Percentiles rank a stretch among this genome's conserved stretches.
These are phyloP conservation scores for Pipistrellus nathusii DNA, from an alignment of 2,797 vertebrate species.

Conservation along the genomic window DNA sequence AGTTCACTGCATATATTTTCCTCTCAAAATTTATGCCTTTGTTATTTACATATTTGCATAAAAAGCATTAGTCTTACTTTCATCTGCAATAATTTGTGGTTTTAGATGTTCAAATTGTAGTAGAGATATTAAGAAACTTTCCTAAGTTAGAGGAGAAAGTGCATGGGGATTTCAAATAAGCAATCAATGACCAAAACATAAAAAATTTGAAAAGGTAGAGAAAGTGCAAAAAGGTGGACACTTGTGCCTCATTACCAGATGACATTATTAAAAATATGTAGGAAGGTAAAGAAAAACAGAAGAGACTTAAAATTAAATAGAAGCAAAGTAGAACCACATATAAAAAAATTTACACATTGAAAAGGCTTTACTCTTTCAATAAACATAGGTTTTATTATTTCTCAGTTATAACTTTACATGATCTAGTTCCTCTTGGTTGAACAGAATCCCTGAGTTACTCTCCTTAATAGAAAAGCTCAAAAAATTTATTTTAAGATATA, in stretches of 20 bases:
- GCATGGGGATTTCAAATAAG: not conserved
- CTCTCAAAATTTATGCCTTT: slow-evolving; percentile 11
- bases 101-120: not conserved
- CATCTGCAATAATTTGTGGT: not conserved
- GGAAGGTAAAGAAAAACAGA: not conserved
- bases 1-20: not conserved
- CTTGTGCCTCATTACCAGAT: not conserved
- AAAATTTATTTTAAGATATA: not conserved
- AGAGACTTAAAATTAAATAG: not conserved
- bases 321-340: not conserved
- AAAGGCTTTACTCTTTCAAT: not conserved
- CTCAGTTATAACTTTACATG: not conserved
- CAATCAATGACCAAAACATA: not conserved
- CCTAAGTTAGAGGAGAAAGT: not conserved
- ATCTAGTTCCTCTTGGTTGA: not conserved
- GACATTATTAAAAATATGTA: not conserved
- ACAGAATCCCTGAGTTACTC: not conserved
- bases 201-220: not conserved
- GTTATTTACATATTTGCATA: not conserved
- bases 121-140: not conserved
- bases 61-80: not conserved
- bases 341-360: not conserved
- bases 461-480: not conserved
- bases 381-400: not conserved
- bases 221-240: not conserved